phyloP scores from a whole-genome alignment of 2,113 vertebrate genomes.

The Spilogale gracilis region DNA sequence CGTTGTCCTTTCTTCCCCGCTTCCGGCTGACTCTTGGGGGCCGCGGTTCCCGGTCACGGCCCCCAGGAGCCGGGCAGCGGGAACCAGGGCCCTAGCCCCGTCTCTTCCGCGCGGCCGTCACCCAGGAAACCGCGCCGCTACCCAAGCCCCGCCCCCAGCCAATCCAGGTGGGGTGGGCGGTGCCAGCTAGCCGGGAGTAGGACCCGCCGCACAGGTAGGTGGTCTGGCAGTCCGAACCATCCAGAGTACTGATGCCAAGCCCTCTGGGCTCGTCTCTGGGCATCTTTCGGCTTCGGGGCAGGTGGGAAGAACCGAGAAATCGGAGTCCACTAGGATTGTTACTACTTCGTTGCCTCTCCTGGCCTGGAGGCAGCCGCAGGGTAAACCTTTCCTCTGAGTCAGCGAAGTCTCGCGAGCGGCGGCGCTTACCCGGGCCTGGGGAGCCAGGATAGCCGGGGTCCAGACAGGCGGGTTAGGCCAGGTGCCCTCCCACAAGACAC shows the following conservation, averaged over 20 bases:
- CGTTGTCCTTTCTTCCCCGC: not conserved
- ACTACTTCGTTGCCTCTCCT: not conserved
- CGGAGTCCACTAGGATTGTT: not conserved
- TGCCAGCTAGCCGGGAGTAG: fast-evolving
- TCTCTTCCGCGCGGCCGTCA: constrained; percentile 44
- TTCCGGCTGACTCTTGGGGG: not conserved
- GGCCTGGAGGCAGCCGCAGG: not conserved
- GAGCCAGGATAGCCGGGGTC: not conserved
- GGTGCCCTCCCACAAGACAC: not conserved
- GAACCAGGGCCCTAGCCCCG: not conserved
- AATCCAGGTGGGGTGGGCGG: not conserved
- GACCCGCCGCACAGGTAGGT: fast-evolving
- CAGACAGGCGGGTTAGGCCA: not conserved
- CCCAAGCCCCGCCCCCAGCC: not conserved
- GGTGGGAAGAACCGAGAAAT: not conserved
- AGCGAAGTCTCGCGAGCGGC: not conserved
- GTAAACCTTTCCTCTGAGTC: not conserved
- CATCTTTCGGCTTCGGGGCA: not conserved
- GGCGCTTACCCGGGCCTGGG: not conserved
- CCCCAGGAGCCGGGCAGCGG: not conserved
- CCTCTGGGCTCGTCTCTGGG: not conserved
- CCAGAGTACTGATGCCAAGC: not conserved
- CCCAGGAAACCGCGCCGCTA: constrained; percentile 61
- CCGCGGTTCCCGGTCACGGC: not conserved
- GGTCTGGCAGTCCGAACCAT: not conserved